These are phyloP conservation scores for Drosophila tripunctata DNA, from an alignment of 2,888 invertebrate species.

Conservation along the genomic window DNA sequence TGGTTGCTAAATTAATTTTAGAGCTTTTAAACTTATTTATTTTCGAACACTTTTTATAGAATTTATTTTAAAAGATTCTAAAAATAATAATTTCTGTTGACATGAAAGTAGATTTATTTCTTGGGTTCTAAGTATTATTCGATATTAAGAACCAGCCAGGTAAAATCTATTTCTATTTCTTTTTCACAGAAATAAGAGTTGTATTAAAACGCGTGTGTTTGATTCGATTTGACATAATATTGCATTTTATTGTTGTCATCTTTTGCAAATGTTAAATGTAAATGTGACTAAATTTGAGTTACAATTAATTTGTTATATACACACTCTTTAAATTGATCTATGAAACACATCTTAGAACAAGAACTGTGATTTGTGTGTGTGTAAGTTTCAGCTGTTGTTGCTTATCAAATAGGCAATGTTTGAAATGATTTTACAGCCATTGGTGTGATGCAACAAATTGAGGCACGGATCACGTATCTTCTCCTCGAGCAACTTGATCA, in stretches of 20 bases:
- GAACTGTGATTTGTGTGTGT: neutral
- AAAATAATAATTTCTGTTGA: no score
- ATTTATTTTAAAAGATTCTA: no score
- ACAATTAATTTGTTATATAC: constrained; percentile 16
- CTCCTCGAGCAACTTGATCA: constrained; percentile 91
- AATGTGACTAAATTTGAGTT: neutral
- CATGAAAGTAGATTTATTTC: no score
- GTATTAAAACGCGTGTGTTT: neutral
- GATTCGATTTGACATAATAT: neutral
- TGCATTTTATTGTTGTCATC: neutral
- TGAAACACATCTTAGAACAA: neutral
- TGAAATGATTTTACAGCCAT: constrained; percentile 90
- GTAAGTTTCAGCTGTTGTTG: constrained; percentile 76
- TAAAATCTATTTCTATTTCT: no score
- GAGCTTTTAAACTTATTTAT: no score
- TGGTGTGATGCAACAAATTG: constrained; percentile 89
- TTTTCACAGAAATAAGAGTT: neutral
- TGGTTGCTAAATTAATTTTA: no score
- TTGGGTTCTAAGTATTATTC: no score
- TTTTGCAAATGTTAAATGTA: neutral
- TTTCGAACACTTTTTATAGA: no score
- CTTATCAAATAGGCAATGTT: constrained; percentile 90
- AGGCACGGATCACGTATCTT: constrained; percentile 93
- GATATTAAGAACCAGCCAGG: no score
- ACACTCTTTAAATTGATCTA: constrained; percentile 9